Evolutionary conservation across 2,888 invertebrate species (phyloP).

Genomic region (Chamaedrilus cognettii): DNA sequence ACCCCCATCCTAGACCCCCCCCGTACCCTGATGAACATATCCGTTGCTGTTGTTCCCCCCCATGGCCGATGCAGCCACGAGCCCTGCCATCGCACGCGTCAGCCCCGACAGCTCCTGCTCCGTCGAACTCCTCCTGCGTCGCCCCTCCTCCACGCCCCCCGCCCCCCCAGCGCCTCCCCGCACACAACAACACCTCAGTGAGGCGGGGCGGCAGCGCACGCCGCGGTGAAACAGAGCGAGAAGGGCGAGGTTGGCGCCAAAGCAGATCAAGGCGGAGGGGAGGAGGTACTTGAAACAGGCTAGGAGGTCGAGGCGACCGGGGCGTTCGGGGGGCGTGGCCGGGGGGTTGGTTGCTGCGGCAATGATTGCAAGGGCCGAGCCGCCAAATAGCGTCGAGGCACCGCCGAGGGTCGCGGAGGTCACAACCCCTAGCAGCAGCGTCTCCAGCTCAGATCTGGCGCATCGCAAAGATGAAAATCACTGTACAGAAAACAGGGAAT

Average conservation of each 20-base stretch:
- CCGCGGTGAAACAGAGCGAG: slow-evolving; percentile 19
- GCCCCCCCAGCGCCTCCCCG: not conserved
- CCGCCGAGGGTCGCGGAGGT: slow-evolving; percentile 41
- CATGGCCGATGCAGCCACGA: not conserved
- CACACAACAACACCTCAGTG: not conserved
- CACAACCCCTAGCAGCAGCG: slow-evolving; percentile 35
- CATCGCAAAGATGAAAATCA: too few species aligned
- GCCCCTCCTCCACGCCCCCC: too few species aligned
- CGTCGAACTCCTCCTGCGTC: not conserved
- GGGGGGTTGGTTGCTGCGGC: slow-evolving; percentile 33
- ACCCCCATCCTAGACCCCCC: too few species aligned
- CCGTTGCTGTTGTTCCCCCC: not conserved
- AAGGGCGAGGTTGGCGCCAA: slow-evolving; percentile 33
- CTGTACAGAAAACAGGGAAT: too few species aligned
- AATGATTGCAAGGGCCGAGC: slow-evolving; percentile 39
- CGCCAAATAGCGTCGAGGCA: slow-evolving; percentile 36
- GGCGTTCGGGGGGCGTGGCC: too few species aligned
- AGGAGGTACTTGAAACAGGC: slow-evolving; percentile 34
- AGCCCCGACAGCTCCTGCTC: slow-evolving; percentile 30
- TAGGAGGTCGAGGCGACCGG: slow-evolving; percentile 31
- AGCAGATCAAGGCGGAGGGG: slow-evolving; percentile 32
- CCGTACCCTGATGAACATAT: not conserved
- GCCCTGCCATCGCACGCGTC: slow-evolving; percentile 1
- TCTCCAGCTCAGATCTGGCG: slow-evolving; percentile 34
- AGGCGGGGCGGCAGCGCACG: slow-evolving; percentile 25